Percentiles rank a stretch among this genome's conserved stretches.
Conservation (phyloP, 2,113 vertebrate genomes). For the Ariopsis seemanni region DNA sequence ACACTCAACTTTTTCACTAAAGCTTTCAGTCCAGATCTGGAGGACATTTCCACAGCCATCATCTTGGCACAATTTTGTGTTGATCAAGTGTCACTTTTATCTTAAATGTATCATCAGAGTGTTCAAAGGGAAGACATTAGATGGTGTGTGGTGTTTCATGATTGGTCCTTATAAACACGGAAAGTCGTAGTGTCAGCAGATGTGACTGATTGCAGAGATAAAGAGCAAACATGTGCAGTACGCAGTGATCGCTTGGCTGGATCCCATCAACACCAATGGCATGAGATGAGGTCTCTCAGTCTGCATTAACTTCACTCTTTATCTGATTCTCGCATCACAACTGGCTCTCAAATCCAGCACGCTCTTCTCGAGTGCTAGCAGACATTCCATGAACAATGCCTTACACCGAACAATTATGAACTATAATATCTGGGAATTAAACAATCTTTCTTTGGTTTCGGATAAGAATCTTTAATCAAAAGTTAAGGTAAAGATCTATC, state of each 20-base stretch:
- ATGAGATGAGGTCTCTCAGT: conserved; percentile 41
- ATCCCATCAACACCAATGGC: conserved; percentile 53
- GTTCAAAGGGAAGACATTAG: conserved; percentile 58
- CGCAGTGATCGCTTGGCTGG: conserved; percentile 42
- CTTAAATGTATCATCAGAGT: conserved; percentile 49
- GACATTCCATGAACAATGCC: neutral
- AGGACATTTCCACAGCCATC: conserved; percentile 57
- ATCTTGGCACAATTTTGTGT: conserved; percentile 45
- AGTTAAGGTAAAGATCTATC: neutral
- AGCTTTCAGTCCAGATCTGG: conserved; percentile 18
- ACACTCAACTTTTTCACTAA: conserved; percentile 30
- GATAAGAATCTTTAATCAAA: neutral
- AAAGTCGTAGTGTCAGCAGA: conserved; percentile 57
- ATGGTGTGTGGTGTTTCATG: conserved; percentile 40
- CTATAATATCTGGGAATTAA: conserved; percentile 2
- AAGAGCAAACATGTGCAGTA: conserved; percentile 22
- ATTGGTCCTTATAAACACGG: conserved; percentile 62
- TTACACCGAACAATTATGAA: neutral
- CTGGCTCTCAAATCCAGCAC: neutral
- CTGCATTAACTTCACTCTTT: neutral
- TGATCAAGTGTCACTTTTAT: conserved; percentile 51
- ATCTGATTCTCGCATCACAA: conserved; percentile 24
- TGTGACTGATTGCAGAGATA: conserved; percentile 55
- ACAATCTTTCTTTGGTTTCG: neutral
- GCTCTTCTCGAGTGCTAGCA: conserved; percentile 17